Conservation (phyloP, 2,113 vertebrate species). For the Ageneiosus marmoratus region DNA sequence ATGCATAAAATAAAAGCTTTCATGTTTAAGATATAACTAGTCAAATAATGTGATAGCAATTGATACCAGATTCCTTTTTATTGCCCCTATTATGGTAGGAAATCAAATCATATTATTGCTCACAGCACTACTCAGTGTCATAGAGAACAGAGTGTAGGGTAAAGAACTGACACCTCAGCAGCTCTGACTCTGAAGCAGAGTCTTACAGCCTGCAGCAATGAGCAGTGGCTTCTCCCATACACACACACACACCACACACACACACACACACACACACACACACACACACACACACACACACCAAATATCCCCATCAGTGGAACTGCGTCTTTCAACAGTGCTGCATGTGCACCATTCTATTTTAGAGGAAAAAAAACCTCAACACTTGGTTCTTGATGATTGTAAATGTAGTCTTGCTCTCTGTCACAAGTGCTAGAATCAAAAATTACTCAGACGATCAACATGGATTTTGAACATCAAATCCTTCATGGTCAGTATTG, state of each 20-base stretch:
- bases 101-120: constrained; percentile 23
- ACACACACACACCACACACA: constrained; percentile 3
- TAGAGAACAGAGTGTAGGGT: background rate
- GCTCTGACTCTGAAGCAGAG: constrained; percentile 8
- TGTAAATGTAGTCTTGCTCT: background rate
- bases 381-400: background rate
- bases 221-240: background rate
- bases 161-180: constrained; percentile 42
- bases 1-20: background rate
- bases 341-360: constrained; percentile 10
- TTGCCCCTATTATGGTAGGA: background rate
- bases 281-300: constrained; percentile 2
- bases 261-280: constrained; percentile 11
- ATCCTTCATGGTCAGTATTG: background rate
- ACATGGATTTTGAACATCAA: background rate
- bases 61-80: background rate
- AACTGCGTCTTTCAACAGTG: constrained; percentile 13
- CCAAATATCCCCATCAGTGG: constrained; percentile 24
- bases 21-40: background rate
- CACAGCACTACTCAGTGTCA: constrained; percentile 8
- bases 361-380: constrained; percentile 10
- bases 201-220: constrained; percentile 24
- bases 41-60: constrained; percentile 5
- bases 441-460: background rate
- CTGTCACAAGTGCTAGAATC: background rate